phyloP scores from a whole-genome alignment of 1,140 invertebrate species.

The Drosophila athabasca region DNA sequence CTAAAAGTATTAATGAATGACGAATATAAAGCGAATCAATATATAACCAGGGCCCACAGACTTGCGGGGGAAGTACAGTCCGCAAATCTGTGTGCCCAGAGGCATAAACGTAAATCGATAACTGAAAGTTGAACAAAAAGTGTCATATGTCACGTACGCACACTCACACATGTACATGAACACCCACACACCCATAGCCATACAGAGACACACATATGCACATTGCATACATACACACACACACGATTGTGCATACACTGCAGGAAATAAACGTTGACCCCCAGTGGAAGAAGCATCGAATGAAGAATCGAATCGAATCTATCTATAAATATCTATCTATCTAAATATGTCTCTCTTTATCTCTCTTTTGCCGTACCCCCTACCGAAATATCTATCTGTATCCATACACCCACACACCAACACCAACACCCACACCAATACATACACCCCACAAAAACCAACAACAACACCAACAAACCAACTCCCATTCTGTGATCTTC shows the following conservation, averaged over 20 bases:
- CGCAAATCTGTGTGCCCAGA: slow-evolving; percentile 2
- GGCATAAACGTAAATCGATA: slow-evolving; percentile 42
- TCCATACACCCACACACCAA: slow-evolving; percentile 28
- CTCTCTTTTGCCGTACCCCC: slow-evolving; percentile 41
- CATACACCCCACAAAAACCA: slow-evolving; percentile 7
- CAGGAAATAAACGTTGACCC: slow-evolving; percentile 8
- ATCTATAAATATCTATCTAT: slow-evolving; percentile 33
- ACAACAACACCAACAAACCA: slow-evolving; percentile 12
- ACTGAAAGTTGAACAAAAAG: slow-evolving; percentile 56
- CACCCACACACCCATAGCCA: slow-evolving; percentile 5
- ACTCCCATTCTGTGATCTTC: slow-evolving; percentile 21
- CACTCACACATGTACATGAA: slow-evolving; percentile 20
- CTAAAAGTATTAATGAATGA: slow-evolving; percentile 9
- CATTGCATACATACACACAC: slow-evolving; percentile 20
- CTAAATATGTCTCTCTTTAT: slow-evolving; percentile 49
- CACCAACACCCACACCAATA: slow-evolving; percentile 15
- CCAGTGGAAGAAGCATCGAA: background rate
- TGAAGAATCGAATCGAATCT: background rate
- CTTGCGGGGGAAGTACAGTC: background rate
- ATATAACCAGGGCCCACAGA: slow-evolving; percentile 20
- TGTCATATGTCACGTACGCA: slow-evolving; percentile 60
- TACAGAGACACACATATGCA: slow-evolving; percentile 12
- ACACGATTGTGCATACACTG: slow-evolving; percentile 2
- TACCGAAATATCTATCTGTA: slow-evolving; percentile 15
- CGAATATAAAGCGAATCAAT: slow-evolving; percentile 30